Evolutionary conservation across 2,888 invertebrate genomes (phyloP).

Genomic region (Pollenia amentaria): DNA sequence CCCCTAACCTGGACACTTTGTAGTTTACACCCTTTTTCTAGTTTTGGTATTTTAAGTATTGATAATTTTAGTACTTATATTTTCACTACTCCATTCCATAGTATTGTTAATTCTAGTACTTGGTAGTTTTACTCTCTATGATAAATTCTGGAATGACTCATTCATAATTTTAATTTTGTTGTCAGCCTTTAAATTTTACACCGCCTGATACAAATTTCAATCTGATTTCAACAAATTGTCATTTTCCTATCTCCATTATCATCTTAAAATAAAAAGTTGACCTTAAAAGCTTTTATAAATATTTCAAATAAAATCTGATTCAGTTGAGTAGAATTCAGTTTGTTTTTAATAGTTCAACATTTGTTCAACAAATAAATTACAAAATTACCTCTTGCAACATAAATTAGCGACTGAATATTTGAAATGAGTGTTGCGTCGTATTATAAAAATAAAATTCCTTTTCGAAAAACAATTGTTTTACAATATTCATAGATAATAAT

Average conservation of each 20-base stretch:
- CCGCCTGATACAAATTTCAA: neutral
- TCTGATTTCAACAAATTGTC: slow-evolving; percentile 33
- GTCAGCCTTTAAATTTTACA: no score
- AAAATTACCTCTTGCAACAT: slow-evolving; percentile 14
- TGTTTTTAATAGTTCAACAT: slow-evolving; percentile 63
- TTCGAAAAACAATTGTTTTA: slow-evolving; percentile 55
- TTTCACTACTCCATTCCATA: no score
- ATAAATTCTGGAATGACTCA: neutral
- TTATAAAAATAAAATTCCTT: slow-evolving; percentile 18
- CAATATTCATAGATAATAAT: slow-evolving; percentile 59
- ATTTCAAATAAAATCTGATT: slow-evolving; percentile 46
- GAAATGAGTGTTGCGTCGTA: neutral
- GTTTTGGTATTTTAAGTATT: no score
- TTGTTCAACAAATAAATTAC: slow-evolving; percentile 41
- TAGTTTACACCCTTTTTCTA: no score
- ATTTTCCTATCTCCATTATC: slow-evolving; percentile 35
- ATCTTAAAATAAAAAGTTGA: slow-evolving; percentile 24
- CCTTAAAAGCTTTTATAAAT: slow-evolving; percentile 11
- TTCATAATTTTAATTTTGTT: no score
- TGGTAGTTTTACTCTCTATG: no score
- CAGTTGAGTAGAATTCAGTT: slow-evolving; percentile 55
- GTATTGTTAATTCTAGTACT: no score
- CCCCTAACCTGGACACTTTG: no score
- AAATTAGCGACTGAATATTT: neutral
- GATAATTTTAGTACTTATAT: no score